Conservation (phyloP, 2,888 invertebrate species). For the Chouioia cunea region DNA sequence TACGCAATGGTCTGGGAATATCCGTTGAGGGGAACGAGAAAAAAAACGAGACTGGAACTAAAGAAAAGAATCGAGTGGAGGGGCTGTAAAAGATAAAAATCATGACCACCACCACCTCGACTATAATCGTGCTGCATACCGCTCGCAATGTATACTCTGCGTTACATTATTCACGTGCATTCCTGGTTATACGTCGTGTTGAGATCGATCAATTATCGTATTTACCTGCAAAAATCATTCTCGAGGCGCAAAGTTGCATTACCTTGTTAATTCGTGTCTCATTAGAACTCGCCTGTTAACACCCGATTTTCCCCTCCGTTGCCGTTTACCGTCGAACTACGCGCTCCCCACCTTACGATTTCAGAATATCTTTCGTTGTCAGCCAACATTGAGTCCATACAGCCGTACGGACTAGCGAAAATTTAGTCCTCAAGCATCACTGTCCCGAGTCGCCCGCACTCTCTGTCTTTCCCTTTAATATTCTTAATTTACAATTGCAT, state of each 20-base stretch:
- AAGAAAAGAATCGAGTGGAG: neutral
- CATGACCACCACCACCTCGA: too few relatives aligned
- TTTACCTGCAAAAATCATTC: too few relatives aligned
- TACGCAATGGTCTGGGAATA: neutral
- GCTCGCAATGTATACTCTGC: neutral
- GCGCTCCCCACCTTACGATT: slow-evolving; percentile 16
- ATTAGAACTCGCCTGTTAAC: neutral
- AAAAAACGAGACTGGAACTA: slow-evolving; percentile 2
- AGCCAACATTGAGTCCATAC: slow-evolving; percentile 30
- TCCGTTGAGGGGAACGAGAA: neutral
- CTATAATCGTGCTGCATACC: neutral
- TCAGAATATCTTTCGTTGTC: slow-evolving; percentile 22
- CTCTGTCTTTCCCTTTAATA: too few relatives aligned
- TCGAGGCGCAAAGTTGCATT: too few relatives aligned
- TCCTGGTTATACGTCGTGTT: slow-evolving; percentile 22
- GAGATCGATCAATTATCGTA: neutral
- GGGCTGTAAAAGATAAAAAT: too few relatives aligned
- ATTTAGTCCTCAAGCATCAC: slow-evolving; percentile 34
- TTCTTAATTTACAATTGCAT: too few relatives aligned
- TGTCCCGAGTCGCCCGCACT: slow-evolving; percentile 16
- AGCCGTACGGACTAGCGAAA: slow-evolving; percentile 13
- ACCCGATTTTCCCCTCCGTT: neutral
- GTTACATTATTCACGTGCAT: slow-evolving; percentile 26
- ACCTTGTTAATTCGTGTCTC: neutral
- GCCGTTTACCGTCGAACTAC: neutral